Conservation (phyloP, 2,113 vertebrate species). For the Sprattus sprattus region DNA sequence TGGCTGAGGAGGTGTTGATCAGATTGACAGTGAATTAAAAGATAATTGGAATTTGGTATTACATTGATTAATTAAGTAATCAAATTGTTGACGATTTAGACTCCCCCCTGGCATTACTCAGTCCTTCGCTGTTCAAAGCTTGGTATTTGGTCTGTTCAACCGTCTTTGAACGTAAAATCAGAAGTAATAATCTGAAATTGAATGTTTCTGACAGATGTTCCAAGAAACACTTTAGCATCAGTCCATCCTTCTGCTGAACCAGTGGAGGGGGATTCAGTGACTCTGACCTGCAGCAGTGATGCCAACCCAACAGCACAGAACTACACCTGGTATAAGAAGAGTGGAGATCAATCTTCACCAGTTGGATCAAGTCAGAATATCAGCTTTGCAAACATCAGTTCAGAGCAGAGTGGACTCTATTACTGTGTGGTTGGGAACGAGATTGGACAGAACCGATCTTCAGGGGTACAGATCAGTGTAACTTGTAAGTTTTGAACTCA, state of each 20-base stretch:
- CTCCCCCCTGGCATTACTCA: neutral
- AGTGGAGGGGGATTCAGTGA: neutral
- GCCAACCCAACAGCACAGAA: neutral
- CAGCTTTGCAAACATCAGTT: too few species aligned
- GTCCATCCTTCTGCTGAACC: neutral
- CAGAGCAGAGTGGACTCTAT: too few species aligned
- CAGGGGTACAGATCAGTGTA: neutral
- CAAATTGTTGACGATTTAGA: neutral
- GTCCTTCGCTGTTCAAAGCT: neutral
- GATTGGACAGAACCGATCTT: neutral
- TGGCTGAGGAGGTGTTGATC: neutral
- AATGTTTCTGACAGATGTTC: neutral
- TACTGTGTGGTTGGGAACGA: too few species aligned
- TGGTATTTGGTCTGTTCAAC: too few species aligned
- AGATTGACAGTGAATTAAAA: neutral
- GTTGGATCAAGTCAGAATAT: too few species aligned
- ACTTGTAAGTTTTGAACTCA: neutral
- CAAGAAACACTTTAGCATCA: neutral
- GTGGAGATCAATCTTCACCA: too few species aligned
- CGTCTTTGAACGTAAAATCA: too few species aligned
- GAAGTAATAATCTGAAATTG: too few species aligned
- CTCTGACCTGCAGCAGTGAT: conserved; percentile 1
- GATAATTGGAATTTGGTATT: too few species aligned
- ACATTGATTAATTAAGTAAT: neutral
- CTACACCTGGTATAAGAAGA: conserved; percentile 39